Evolutionary conservation across 2,113 vertebrate species (phyloP).

Genomic region (Indicator maculatus): DNA sequence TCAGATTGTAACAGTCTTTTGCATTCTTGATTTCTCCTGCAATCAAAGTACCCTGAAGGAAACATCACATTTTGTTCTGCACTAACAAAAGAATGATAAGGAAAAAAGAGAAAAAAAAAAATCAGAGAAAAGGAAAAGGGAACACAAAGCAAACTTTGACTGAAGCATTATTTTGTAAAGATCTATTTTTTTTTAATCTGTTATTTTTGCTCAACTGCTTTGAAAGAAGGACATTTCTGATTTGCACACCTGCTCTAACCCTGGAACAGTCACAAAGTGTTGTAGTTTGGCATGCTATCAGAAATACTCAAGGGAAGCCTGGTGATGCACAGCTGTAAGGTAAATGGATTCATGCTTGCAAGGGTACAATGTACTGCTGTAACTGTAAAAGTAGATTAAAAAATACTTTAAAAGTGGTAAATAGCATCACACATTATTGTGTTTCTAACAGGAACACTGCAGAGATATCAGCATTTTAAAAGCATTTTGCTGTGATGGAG

Average conservation of each 20-base stretch:
- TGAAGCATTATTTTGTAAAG: neutral
- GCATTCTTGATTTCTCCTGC: conserved; percentile 45
- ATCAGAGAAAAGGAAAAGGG: neutral
- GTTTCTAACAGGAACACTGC: neutral
- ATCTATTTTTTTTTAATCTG: neutral
- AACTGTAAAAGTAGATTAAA: neutral
- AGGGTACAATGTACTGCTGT: neutral
- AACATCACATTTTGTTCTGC: conserved; percentile 34
- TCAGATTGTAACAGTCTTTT: conserved; percentile 39
- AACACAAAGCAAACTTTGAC: neutral
- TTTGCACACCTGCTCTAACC: neutral
- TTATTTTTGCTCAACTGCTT: neutral
- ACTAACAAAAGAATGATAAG: conserved; percentile 13
- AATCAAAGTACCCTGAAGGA: conserved; percentile 52
- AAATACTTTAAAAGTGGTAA: neutral
- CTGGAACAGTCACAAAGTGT: neutral
- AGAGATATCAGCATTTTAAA: neutral
- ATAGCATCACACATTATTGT: neutral
- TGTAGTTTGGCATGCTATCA: neutral
- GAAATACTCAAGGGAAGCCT: neutral
- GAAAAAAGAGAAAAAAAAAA: neutral
- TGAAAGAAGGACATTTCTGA: neutral
- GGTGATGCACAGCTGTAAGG: neutral
- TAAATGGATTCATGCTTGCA: neutral
- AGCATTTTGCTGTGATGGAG: too few relatives aligned